Evolutionary conservation across 2,888 invertebrate species (phyloP), one percentile per base, ranked within the genome.

Genomic region (Anodontia alba): DNA sequence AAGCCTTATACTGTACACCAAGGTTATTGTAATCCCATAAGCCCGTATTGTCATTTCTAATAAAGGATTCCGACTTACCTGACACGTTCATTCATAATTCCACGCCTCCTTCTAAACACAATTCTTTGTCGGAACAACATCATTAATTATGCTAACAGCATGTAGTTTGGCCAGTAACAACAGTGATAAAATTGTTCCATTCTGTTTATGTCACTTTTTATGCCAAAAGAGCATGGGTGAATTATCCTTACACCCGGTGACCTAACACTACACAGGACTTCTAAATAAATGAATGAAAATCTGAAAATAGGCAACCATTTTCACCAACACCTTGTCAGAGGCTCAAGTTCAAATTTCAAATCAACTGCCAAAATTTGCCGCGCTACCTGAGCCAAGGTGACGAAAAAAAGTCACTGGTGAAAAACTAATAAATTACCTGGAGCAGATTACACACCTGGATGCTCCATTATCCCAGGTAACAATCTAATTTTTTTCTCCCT

Each of bases 21-120:
- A 8, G 15, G 33, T 67, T 67, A 17, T 23, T 67, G 67, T 67
- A 67, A n/a, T 3, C 67, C 23, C 33, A 10, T 38, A 36, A 67
- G 20, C 20, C 36, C 36, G 8, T 42, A 15, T 12, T 67, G 7
- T 23, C 17, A n/a, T 67, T 23, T 33, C 15, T 2, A 67, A 67
- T 42, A 67, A 29, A 5, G 12, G 33, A 36, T 67, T 67, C 67
- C 54, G 5, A 31, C 67, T 42, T 42, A 67, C 67, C 67, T 67
- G 67, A 33, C 67, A 33, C 67, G 42, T 67, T 33, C 67, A 67
- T 67, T 67, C 67, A 67, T 67, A 67, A 67, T 38, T 67, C 67
- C 67, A 67, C 67, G 36, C 36, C 67, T 67, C 54, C 26, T 5
- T 26, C 54, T 54, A 15, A 33, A 67, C 67, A 67, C n/a, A 23